Percentiles rank a stretch among this genome's conserved stretches.
These are phyloP conservation scores for Ptilorrhoa leucosticta DNA, from an alignment of 2,113 vertebrate species.

Conservation along the genomic window DNA sequence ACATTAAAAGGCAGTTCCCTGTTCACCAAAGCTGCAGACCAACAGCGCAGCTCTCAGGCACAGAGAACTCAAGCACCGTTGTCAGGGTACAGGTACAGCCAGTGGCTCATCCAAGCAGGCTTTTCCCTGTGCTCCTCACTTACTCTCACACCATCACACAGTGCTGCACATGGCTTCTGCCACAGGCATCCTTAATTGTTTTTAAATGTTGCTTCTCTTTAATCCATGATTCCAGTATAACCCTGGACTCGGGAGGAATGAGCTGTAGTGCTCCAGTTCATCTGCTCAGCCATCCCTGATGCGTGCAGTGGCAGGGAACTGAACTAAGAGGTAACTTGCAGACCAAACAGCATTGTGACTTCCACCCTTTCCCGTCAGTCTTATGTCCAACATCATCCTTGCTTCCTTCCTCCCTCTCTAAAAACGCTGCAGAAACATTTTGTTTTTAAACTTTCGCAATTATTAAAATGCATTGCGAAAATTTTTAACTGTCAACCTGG, in stretches of 20 bases:
- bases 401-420: background rate
- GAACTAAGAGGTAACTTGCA: background rate
- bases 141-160: no score
- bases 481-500: background rate
- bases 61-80: rapidly evolving
- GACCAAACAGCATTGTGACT: background rate
- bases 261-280: background rate
- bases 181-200: background rate
- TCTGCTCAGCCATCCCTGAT: rapidly evolving
- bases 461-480: background rate
- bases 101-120: rapidly evolving
- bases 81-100: background rate
- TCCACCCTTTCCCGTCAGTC: background rate
- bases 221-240: rapidly evolving
- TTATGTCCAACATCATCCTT: background rate
- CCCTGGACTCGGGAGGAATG: background rate
- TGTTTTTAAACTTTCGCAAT: background rate
- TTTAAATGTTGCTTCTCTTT: background rate
- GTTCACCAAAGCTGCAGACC: background rate
- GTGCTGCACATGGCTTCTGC: background rate
- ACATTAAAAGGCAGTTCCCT: background rate
- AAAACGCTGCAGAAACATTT: background rate
- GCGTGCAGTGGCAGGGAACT: background rate
- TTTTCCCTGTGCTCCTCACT: rapidly evolving
- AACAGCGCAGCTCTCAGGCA: background rate